Percentiles rank a stretch among this genome's conserved stretches.
These are phyloP conservation scores for Callipepla californica DNA, from an alignment of 2,113 vertebrate species.

Conservation along the genomic window DNA sequence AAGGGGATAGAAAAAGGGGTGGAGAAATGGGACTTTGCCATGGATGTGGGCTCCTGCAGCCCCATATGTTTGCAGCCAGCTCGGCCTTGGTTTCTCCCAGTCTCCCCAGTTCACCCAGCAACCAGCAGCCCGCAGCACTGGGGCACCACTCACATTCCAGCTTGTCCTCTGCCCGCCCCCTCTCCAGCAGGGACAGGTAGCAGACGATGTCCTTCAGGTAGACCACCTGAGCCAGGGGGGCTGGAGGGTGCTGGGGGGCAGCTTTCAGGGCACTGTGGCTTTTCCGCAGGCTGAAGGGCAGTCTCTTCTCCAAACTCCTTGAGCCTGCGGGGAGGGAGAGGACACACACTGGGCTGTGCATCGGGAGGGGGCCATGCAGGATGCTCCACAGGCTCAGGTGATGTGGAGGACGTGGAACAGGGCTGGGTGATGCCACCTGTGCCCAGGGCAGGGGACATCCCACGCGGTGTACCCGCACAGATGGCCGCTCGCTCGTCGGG, in stretches of 20 bases:
- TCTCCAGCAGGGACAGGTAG: constrained; percentile 95
- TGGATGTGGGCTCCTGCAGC: neutral
- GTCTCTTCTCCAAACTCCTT: constrained; percentile 74
- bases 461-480: neutral
- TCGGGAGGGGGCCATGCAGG: neutral
- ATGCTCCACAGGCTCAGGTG: neutral
- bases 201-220: constrained; percentile 95
- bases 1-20: neutral
- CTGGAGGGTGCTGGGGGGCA: neutral
- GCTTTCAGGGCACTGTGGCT: constrained; percentile 78
- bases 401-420: neutral
- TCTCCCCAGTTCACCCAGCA: neutral
- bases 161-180: constrained; percentile 92
- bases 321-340: neutral
- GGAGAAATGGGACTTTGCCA: neutral
- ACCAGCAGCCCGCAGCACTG: fast-evolving
- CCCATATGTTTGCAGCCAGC: neutral
- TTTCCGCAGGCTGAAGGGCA: constrained; percentile 74
- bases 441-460: fast-evolving
- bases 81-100: no score
- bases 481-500: neutral
- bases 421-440: neutral
- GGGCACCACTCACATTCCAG: constrained; percentile 90
- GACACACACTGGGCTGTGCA: neutral
- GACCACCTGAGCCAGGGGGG: constrained; percentile 79